Conservation (phyloP, 2,113 vertebrate species). For the Oostethus manadensis region DNA sequence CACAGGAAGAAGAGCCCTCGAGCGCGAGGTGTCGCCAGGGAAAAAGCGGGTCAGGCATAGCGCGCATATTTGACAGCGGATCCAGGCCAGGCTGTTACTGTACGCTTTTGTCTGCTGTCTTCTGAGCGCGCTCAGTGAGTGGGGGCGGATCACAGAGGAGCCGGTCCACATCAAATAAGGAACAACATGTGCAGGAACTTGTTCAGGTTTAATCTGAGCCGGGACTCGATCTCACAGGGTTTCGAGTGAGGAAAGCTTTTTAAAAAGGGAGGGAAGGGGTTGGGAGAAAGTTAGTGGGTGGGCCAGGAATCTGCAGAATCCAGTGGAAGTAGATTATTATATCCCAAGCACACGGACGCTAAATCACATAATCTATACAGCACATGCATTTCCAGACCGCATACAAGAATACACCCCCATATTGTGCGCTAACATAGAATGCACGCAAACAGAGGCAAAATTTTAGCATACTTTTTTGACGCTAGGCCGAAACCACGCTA, state of each 20-base stretch:
- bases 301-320: slow-evolving; percentile 19
- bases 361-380: neutral
- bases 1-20: slow-evolving; percentile 22
- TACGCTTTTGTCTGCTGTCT: slow-evolving; percentile 36
- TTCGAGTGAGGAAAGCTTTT: slow-evolving; percentile 14
- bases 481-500: too few species aligned
- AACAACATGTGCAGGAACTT: slow-evolving; percentile 23
- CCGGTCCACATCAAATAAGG: slow-evolving; percentile 41
- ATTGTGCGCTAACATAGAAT: too few species aligned
- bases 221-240: slow-evolving; percentile 26
- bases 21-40: slow-evolving; percentile 37
- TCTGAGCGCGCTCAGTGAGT: neutral
- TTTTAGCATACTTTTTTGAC: too few species aligned
- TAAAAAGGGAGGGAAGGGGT: slow-evolving; percentile 5
- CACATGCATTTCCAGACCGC: neutral
- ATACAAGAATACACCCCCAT: neutral
- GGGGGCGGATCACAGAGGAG: slow-evolving; percentile 38
- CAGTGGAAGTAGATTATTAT: neutral
- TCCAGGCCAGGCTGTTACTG: slow-evolving; percentile 40
- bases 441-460: too few species aligned
- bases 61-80: slow-evolving; percentile 59
- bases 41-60: slow-evolving; percentile 59
- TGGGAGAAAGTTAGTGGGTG: neutral
- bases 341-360: neutral
- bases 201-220: slow-evolving; percentile 17